A percentile compares a stretch with the other conserved stretches of the same genome.
Conservation (phyloP, 2,113 vertebrate species). For the human region DNA sequence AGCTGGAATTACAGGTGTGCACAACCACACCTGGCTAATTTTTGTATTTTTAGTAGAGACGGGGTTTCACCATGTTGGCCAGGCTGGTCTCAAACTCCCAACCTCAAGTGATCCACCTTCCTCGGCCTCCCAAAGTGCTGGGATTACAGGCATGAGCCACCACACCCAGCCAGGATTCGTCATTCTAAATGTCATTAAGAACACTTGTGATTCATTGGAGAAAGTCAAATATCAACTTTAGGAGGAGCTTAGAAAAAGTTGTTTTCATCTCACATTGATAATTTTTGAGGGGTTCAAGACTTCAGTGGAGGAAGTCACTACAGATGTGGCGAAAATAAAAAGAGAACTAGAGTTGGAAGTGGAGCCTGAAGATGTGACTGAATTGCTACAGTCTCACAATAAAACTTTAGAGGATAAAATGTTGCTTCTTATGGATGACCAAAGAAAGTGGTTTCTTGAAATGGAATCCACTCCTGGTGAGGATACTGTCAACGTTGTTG, state of each 20-base stretch:
- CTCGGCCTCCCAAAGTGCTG: no score
- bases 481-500: background rate
- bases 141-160: no score
- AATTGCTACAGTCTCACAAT: background rate
- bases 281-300: background rate
- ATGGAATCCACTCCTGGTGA: background rate
- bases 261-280: background rate
- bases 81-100: no score
- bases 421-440: background rate
- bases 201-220: background rate
- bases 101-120: no score
- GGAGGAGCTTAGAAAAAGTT: background rate
- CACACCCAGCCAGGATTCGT: rapidly evolving
- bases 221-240: background rate
- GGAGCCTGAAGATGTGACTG: background rate
- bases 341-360: background rate
- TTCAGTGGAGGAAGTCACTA: background rate
- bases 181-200: background rate
- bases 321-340: background rate
- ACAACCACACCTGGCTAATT: no score
- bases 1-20: no score
- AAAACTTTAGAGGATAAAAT: background rate
- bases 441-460: background rate
- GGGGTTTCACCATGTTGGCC: no score
- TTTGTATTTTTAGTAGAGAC: no score